phyloP scores from a whole-genome alignment of 2,888 invertebrate species.

The Brenthis daphne region DNA sequence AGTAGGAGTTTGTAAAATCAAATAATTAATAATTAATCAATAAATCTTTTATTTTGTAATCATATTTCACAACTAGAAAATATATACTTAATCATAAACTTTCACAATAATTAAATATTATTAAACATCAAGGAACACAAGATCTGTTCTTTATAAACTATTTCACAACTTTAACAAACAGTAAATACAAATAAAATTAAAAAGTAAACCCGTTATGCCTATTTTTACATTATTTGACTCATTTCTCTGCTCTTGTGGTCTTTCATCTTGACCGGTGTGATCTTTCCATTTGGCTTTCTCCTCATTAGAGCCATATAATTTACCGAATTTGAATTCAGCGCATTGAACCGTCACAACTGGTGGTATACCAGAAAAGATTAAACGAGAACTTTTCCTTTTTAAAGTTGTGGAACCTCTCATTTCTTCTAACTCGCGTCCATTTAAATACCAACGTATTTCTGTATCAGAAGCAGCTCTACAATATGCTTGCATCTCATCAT shows the following conservation, averaged over 20 bases:
- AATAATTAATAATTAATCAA: constrained; percentile 4
- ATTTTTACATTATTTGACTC: constrained; percentile 36
- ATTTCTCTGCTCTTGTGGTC: constrained; percentile 50
- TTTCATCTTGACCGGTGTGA: constrained; percentile 44
- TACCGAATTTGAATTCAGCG: constrained; percentile 77
- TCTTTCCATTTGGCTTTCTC: constrained; percentile 60
- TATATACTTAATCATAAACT: constrained; percentile 17
- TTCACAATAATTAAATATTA: constrained; percentile 25
- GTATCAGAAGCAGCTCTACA: constrained; percentile 63
- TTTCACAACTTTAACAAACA: constrained; percentile 35
- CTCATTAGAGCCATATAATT: constrained; percentile 63
- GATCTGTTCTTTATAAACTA: constrained; percentile 15
- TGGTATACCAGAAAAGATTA: constrained; percentile 68
- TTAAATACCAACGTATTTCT: constrained; percentile 71
- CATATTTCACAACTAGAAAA: constrained; percentile 12
- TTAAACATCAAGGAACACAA: constrained; percentile 25
- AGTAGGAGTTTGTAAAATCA: neutral
- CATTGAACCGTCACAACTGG: constrained; percentile 76
- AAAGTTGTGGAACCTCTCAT: constrained; percentile 56
- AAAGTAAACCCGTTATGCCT: constrained; percentile 38
- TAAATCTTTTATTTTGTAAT: constrained; percentile 15
- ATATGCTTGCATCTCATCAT: constrained; percentile 64
- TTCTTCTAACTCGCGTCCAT: constrained; percentile 59
- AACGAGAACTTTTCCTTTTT: constrained; percentile 53
- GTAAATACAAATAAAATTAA: constrained; percentile 30